Evolutionary conservation across 2,797 vertebrate genomes (phyloP).

Genomic region (Argya squamiceps): DNA sequence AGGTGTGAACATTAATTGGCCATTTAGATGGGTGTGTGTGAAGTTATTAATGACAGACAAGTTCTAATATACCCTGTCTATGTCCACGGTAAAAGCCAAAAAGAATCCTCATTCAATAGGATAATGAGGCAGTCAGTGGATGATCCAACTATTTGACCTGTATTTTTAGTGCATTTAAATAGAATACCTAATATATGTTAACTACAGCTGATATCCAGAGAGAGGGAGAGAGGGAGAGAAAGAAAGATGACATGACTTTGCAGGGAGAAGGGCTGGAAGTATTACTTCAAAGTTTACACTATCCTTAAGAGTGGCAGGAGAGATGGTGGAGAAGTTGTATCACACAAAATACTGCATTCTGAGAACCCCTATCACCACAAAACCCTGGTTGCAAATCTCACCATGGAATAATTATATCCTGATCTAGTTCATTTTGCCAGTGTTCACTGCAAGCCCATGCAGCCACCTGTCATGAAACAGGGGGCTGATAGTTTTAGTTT

Average conservation of each 20-base stretch:
- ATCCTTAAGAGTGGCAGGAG: background rate
- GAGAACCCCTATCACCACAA: background rate
- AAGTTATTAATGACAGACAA: slow-evolving; percentile 42
- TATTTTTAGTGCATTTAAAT: slow-evolving; percentile 57
- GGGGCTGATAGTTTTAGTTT: background rate
- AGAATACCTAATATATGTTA: slow-evolving; percentile 42
- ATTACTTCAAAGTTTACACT: background rate
- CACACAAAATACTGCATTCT: background rate
- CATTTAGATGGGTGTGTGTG: background rate
- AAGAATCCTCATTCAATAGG: slow-evolving; percentile 24
- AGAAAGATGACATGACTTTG: background rate
- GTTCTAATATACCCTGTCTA: slow-evolving; percentile 35
- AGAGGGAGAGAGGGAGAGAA: background rate
- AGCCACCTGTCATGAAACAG: background rate
- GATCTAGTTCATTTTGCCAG: background rate
- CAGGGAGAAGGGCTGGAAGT: background rate
- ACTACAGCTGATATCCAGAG: background rate
- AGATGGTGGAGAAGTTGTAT: background rate
- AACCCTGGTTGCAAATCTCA: background rate
- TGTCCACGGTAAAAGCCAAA: slow-evolving; percentile 35
- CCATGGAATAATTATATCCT: background rate
- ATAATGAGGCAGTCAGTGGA: slow-evolving; percentile 61
- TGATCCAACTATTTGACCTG: slow-evolving; percentile 42
- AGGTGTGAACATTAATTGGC: slow-evolving; percentile 42
- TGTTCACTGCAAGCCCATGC: background rate